Evolutionary conservation across 1,140 invertebrate genomes (phyloP).

Genomic region (Rhagoletis zephyria): DNA sequence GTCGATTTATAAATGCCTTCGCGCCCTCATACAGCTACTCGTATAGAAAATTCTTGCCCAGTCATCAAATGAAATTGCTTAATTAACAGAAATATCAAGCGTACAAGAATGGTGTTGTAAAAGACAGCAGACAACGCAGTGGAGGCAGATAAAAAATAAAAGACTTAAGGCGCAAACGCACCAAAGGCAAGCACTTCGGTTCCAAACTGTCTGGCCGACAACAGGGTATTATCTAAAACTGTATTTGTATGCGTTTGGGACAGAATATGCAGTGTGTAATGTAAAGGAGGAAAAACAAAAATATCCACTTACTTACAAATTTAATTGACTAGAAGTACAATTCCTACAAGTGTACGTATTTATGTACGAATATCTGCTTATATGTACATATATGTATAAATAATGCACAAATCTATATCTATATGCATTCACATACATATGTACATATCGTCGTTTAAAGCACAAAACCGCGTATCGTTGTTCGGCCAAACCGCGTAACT

Average conservation of each 20-base stretch:
- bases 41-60: background rate
- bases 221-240: background rate
- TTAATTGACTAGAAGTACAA: constrained; percentile 24
- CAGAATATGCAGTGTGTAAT: background rate
- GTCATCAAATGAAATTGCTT: constrained; percentile 49
- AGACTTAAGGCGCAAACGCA: background rate
- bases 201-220: constrained; percentile 20
- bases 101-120: background rate
- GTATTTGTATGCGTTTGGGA: background rate
- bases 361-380: background rate
- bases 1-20: background rate
- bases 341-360: background rate
- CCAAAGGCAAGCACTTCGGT: background rate
- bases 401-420: too few species aligned
- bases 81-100: constrained; percentile 44
- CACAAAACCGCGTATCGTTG: too few species aligned
- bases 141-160: background rate
- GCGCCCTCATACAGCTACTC: background rate
- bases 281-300: background rate
- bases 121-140: background rate
- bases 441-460: too few species aligned
- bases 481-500: too few species aligned
- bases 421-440: too few species aligned
- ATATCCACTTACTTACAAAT: background rate
- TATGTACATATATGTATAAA: background rate